Conservation (phyloP, 1,140 invertebrate genomes). For the Parasteatoda tepidariorum region DNA sequence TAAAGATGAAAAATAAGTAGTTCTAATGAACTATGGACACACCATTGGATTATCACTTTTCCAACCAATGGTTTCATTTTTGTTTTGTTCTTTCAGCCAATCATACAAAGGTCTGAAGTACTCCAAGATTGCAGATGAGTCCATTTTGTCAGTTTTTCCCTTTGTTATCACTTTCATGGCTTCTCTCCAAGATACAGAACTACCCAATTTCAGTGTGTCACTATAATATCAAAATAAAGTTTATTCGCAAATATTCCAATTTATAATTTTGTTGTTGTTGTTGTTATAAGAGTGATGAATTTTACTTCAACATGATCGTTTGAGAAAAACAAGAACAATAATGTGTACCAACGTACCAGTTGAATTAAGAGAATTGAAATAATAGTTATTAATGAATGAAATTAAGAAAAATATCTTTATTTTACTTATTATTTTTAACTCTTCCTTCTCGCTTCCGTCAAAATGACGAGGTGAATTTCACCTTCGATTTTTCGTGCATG, state of each 20-base stretch:
- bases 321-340: too few species aligned
- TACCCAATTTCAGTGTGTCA: slow-evolving; percentile 77
- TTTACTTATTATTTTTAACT: too few species aligned
- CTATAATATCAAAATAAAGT: slow-evolving; percentile 1
- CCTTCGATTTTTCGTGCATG: too few species aligned
- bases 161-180: slow-evolving; percentile 80
- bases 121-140: slow-evolving; percentile 79
- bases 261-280: neutral
- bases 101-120: slow-evolving; percentile 85
- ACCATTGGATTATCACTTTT: slow-evolving; percentile 63
- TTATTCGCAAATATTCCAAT: neutral
- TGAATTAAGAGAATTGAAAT: too few species aligned
- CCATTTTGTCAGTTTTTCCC: slow-evolving; percentile 77
- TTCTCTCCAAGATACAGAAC: slow-evolving; percentile 80
- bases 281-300: too few species aligned
- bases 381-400: too few species aligned
- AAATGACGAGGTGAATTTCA: too few species aligned
- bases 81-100: slow-evolving; percentile 84
- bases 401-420: too few species aligned
- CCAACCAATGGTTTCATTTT: slow-evolving; percentile 82
- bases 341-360: too few species aligned
- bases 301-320: too few species aligned
- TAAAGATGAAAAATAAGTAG: too few species aligned
- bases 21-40: slow-evolving; percentile 42
- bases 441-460: too few species aligned